These are phyloP conservation scores for Tyrophagus putrescentiae DNA, from an alignment of 1,140 invertebrate species.

Conservation along the genomic window DNA sequence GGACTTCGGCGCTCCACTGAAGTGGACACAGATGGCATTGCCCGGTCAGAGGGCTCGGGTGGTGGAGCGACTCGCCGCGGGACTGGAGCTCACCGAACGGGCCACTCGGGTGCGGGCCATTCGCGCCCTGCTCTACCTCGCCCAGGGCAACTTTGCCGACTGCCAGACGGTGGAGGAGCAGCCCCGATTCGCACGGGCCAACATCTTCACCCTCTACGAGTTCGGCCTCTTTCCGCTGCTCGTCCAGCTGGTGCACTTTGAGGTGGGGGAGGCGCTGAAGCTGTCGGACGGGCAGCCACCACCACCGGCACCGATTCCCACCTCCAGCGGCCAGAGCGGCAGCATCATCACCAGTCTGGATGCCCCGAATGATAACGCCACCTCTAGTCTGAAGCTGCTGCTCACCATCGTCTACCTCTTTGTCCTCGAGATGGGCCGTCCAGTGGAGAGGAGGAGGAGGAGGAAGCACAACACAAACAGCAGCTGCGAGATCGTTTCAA, in stretches of 20 bases:
- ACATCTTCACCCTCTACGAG: slow-evolving; percentile 73
- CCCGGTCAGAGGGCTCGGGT: slow-evolving; percentile 50
- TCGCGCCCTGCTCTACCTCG: slow-evolving; percentile 73
- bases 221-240: slow-evolving; percentile 74
- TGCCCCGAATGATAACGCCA: slow-evolving; percentile 46
- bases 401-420: slow-evolving; percentile 85
- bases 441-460: slow-evolving; percentile 47
- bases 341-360: not conserved
- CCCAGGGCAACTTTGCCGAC: slow-evolving; percentile 43
- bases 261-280: slow-evolving; percentile 57
- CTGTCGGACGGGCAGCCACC: too few relatives aligned
- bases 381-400: slow-evolving; percentile 70
- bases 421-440: slow-evolving; percentile 68
- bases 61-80: slow-evolving; percentile 68
- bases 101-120: slow-evolving; percentile 64
- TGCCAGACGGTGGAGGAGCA: slow-evolving; percentile 25
- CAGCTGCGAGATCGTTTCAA: slow-evolving; percentile 22
- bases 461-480: slow-evolving; percentile 36
- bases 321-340: slow-evolving; percentile 3
- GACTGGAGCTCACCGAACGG: slow-evolving; percentile 69
- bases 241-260: slow-evolving; percentile 78
- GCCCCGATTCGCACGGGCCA: slow-evolving; percentile 35
- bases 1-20: slow-evolving; percentile 49
- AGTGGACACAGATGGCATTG: slow-evolving; percentile 63
- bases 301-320: not conserved